phyloP scores from a whole-genome alignment of 2,113 vertebrate species.

The Grantiella picta region DNA sequence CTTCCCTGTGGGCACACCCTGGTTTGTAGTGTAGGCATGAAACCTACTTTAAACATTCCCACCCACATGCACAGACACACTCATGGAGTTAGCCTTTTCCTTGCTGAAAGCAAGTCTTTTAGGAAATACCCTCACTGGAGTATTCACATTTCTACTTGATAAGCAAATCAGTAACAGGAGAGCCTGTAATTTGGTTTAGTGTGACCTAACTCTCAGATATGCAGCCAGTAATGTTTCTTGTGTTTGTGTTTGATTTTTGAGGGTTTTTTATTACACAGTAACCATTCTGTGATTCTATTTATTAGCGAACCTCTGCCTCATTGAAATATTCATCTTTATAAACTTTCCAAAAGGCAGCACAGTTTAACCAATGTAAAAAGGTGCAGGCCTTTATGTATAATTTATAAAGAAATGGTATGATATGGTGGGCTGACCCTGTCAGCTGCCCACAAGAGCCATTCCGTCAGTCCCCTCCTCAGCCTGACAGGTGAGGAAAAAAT shows the following conservation, averaged over 20 bases:
- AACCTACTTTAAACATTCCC: conserved; percentile 48
- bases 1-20: conserved; percentile 8
- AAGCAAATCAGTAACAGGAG: background rate
- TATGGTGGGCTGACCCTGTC: background rate
- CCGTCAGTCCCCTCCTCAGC: background rate
- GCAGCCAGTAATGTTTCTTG: background rate
- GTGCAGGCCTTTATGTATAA: background rate
- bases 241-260: background rate
- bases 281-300: background rate
- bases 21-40: background rate
- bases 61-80: background rate
- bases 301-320: background rate
- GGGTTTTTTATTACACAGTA: background rate
- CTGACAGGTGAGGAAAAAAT: background rate
- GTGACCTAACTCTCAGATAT: background rate
- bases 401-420: background rate
- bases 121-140: background rate
- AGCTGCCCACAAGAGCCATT: background rate
- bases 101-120: background rate
- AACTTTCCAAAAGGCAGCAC: background rate
- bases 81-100: background rate
- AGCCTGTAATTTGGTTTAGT: background rate
- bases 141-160: background rate
- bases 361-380: background rate
- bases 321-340: background rate